Evolutionary conservation across 2,888 invertebrate genomes (phyloP), one percentile per base, ranked within the genome.

Genomic region (Thecophora atra): DNA sequence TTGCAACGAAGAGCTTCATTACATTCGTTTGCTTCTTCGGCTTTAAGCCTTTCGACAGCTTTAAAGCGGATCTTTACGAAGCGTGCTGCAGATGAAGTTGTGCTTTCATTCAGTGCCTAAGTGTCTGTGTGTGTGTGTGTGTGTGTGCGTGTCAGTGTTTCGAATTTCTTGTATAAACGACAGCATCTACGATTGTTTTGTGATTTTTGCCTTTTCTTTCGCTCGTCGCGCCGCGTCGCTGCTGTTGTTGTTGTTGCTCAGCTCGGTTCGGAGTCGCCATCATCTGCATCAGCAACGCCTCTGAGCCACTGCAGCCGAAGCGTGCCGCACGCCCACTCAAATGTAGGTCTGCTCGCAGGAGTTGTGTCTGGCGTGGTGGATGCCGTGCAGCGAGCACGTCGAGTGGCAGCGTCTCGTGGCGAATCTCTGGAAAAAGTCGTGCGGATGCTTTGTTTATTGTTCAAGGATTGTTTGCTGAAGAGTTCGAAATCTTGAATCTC

Each of bases 321-420:
- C 65, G 37, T 17, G 28, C 67, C 52, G n/a, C n/a, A 60, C 54
- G 4, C n/a, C 69, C 69, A 52, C 73, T 73, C 76, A 73, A 77
- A 93, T 93, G 89, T 91, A 93, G 84, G 93, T 93, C 88, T 93
- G 93, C 89, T 93, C 93, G 88, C 93, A 93, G 88, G 93, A 93
- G 87, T 93, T 93, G 88, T 93, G 93, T 82, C 93, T 90, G 87
- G 91, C 88, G 86, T 90, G 89, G 83, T 91, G 91, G 81, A 91
- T 90, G 84, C 91, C 91, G 86, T 89, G 90, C 82, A 93, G 89
- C 86, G 93, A 93, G 86, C 93, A 93, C 85, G 93, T 92, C 80
- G 93, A 93, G 89, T 93, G 93, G 90, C 93, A 93, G 80, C 93
- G 91, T 82, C 90, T 88, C 80, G 93, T 92, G 82, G 92, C 91